Percentiles rank a stretch among this genome's conserved stretches.
phyloP scores from a whole-genome alignment of 1,140 invertebrate genomes.

The Drosophila subobscura region DNA sequence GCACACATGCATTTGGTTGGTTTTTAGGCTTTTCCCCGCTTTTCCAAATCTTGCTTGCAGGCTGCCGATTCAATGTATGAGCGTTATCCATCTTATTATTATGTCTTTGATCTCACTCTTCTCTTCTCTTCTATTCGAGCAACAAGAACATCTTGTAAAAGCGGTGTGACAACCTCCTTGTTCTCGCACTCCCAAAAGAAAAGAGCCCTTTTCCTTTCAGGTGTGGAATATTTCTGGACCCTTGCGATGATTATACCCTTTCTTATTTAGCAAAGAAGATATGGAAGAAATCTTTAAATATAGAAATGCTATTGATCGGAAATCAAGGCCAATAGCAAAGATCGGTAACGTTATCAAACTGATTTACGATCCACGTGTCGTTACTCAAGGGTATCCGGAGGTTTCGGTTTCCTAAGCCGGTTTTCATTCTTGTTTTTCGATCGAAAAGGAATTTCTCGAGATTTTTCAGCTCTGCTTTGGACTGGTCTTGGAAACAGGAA shows the following conservation, averaged over 20 bases:
- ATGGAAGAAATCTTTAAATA: background rate
- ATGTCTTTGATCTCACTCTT: background rate
- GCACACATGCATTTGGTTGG: too few relatives aligned
- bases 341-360: too few relatives aligned
- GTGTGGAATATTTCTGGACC: too few relatives aligned
- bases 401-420: constrained; percentile 1
- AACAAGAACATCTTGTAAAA: constrained; percentile 49
- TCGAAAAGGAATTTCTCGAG: constrained; percentile 73
- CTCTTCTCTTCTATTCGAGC: background rate
- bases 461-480: constrained; percentile 60
- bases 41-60: too few relatives aligned
- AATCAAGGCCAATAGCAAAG: too few relatives aligned
- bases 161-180: constrained; percentile 76
- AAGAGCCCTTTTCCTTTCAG: too few relatives aligned
- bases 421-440: constrained; percentile 51
- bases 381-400: constrained; percentile 9
- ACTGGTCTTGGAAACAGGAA: constrained; percentile 78
- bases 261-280: constrained; percentile 10
- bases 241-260: constrained; percentile 26
- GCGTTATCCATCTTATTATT: too few relatives aligned
- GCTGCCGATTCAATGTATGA: too few relatives aligned
- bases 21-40: too few relatives aligned
- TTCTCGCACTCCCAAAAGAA: constrained; percentile 48
- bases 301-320: too few relatives aligned
- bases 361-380: too few relatives aligned